Evolutionary conservation across 2,113 vertebrate species (phyloP), one percentile per base, ranked within the genome.

Genomic region (Columba janthina): DNA sequence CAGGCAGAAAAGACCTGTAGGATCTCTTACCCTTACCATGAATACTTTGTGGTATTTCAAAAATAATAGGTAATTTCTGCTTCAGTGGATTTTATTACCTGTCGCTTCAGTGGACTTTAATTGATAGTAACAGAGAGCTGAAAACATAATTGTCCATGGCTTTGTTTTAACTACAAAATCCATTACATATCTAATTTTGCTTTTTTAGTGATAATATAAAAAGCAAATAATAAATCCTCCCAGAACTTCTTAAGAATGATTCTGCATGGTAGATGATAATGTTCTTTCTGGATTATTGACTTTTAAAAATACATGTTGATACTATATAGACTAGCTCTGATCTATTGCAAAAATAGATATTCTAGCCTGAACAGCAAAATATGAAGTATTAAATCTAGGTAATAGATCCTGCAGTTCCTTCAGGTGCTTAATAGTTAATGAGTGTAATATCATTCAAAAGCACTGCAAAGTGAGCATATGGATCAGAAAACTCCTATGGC

Each of bases 231-330:
- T 51, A 89, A 79, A 67, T 71, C 40, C 51, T 87, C 64, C 42
- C 54, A 32, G 54, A 96, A 78, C 48, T 93, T 90, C 48, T n/a
- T 67, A 42, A 84, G 54, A 90, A 54, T 67, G n/a, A 94, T 87
- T 94, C 62, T 67, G 72, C 54, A 40, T 60, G 58, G 76, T 87
- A 71, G 62, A 78, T 87, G 50, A 57, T 88, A 74, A 51, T 82
- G 75, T 86, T 91, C 75, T 60, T 88, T 92, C 70, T 84, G 77
- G 93, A 65, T 90, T 91, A 84, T 69, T 96, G 92, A 94, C 94
- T 97, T 96, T 77, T 95, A 94, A 96, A 96, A 96, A 95, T 94
- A 85, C 65, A 86, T 93, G 86, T 88, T 95, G 93, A 88, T 96
- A 60, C 54, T 78, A 9, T 69, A 76, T 56, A 94, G 82, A 88